A percentile compares a stretch with the other conserved stretches of the same genome.
These are phyloP conservation scores for Eulacestoma nigropectus DNA, from an alignment of 2,113 vertebrate genomes.

Conservation along the genomic window DNA sequence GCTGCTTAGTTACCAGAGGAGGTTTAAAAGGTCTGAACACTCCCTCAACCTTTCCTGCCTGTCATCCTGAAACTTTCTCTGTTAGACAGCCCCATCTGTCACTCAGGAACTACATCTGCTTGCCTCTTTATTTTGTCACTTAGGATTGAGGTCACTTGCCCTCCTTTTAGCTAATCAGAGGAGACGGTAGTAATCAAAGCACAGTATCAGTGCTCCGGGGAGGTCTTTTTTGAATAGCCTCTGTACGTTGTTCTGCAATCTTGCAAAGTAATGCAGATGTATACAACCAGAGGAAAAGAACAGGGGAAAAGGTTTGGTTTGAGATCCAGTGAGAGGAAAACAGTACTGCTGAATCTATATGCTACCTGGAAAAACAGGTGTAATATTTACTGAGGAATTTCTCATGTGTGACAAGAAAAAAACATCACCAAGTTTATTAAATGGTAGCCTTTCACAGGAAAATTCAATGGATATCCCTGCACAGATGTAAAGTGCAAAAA, in stretches of 20 bases:
- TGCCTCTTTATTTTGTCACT: conserved; percentile 19
- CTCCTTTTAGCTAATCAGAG: conserved; percentile 34
- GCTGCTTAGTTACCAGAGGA: neutral
- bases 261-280: neutral
- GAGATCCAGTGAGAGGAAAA: neutral
- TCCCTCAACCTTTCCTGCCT: neutral
- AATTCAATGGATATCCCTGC: neutral
- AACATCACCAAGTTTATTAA: neutral
- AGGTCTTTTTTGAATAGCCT: neutral
- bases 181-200: conserved; percentile 33
- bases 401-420: neutral
- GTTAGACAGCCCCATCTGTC: conserved; percentile 31
- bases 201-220: neutral
- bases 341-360: neutral
- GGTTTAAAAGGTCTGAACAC: neutral
- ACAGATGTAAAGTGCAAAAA: neutral
- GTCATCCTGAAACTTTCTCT: neutral
- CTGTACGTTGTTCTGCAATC: neutral
- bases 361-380: neutral
- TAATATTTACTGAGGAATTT: neutral
- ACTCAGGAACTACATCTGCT: conserved; percentile 7
- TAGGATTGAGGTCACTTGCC: conserved; percentile 11
- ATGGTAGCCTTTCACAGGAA: neutral
- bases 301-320: neutral
- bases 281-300: neutral